phyloP scores from a whole-genome alignment of 1,140 invertebrate species.

The Sesamia nonagrioides region DNA sequence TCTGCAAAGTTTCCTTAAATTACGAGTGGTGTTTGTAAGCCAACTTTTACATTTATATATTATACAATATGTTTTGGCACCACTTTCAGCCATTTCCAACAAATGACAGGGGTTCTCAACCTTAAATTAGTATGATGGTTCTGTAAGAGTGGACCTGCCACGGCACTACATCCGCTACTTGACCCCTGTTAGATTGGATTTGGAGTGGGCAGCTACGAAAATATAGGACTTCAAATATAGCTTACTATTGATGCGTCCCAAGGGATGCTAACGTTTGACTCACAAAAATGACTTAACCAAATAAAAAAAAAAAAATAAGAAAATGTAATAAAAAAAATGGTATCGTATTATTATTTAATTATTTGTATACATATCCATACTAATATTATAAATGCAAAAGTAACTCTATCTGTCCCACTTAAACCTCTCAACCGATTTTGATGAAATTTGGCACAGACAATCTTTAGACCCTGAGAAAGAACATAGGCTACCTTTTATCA shows the following conservation, averaged over 20 bases:
- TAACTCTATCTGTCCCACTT: too few relatives aligned
- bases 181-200: constrained; percentile 32
- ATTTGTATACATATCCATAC: too few relatives aligned
- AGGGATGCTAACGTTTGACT: constrained; percentile 5
- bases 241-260: background rate
- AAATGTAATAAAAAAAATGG: too few relatives aligned
- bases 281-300: background rate
- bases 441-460: too few relatives aligned
- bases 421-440: too few relatives aligned
- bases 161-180: background rate
- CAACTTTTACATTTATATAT: background rate
- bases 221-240: background rate
- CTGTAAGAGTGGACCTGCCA: constrained; percentile 5
- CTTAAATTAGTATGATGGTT: constrained; percentile 10
- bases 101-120: constrained; percentile 7
- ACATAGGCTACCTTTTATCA: too few relatives aligned
- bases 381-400: too few relatives aligned
- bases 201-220: constrained; percentile 14
- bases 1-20: constrained; percentile 9
- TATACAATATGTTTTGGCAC: background rate
- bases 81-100: background rate
- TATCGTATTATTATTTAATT: too few relatives aligned
- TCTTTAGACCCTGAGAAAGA: too few relatives aligned
- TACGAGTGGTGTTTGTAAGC: background rate
- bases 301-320: too few relatives aligned